These are phyloP conservation scores for Distichodus sexfasciatus DNA, from an alignment of 2,797 vertebrate genomes.

Conservation along the genomic window DNA sequence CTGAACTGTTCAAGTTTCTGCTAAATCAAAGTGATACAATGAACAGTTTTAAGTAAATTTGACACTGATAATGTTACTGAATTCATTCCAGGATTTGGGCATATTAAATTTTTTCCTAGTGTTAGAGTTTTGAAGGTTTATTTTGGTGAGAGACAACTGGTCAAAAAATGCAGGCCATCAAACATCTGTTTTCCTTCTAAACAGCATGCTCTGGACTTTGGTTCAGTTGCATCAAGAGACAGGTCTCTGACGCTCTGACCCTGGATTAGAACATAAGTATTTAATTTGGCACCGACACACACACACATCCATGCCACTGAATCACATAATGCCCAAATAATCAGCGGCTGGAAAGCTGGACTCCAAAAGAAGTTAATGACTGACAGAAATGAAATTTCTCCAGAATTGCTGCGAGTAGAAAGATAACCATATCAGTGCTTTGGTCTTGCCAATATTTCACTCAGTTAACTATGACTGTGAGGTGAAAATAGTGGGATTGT, in stretches of 20 bases:
- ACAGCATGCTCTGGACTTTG: conserved; percentile 7
- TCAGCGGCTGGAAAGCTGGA: background rate
- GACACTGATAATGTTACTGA: background rate
- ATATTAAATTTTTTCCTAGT: background rate
- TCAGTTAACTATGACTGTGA: background rate
- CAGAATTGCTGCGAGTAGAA: conserved; percentile 47
- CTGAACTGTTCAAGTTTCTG: background rate
- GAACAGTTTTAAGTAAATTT: background rate
- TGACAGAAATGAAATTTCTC: conserved; percentile 46
- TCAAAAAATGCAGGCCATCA: background rate
- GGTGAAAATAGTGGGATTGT: background rate
- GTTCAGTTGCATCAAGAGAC: conserved; percentile 15
- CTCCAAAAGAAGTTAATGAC: conserved; percentile 59
- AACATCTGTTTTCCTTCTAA: background rate
- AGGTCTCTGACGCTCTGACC: background rate
- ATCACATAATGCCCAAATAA: background rate
- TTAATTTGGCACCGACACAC: conserved; percentile 3
- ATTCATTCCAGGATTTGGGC: background rate
- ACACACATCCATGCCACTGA: background rate
- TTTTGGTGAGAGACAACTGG: conserved; percentile 12
- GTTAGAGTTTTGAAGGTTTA: conserved; percentile 7
- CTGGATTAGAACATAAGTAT: conserved; percentile 12
- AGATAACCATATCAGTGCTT: conserved; percentile 47
- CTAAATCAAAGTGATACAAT: no score
- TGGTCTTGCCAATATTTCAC: conserved; percentile 22